phyloP scores from a whole-genome alignment of 2,888 invertebrate genomes.

The Tinea trinotella region DNA sequence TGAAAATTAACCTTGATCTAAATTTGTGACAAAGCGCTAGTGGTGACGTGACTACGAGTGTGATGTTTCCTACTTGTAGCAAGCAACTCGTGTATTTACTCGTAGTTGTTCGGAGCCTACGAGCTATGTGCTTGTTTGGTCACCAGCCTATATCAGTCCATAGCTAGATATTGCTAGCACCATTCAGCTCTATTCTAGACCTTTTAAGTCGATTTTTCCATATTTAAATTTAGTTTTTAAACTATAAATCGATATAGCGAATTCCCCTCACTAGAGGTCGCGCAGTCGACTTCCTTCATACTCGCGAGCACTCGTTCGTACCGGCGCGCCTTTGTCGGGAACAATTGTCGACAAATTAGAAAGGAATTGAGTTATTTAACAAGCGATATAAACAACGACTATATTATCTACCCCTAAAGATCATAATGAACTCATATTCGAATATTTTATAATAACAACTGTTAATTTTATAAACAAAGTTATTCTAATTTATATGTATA shows the following conservation, averaged over 20 bases:
- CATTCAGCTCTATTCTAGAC: too few species aligned
- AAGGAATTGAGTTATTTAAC: slow-evolving; percentile 72
- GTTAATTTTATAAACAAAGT: neutral
- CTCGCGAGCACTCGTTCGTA: slow-evolving; percentile 69
- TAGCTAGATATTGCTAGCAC: slow-evolving; percentile 20
- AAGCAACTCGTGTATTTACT: too few species aligned
- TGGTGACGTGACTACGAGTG: too few species aligned
- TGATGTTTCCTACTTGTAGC: too few species aligned
- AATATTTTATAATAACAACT: neutral
- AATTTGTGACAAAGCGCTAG: too few species aligned
- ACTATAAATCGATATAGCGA: slow-evolving; percentile 21
- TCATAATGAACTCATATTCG: slow-evolving; percentile 9
- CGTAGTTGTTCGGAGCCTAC: too few species aligned
- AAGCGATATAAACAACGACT: slow-evolving; percentile 17
- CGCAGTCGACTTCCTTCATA: slow-evolving; percentile 70
- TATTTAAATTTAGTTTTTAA: neutral
- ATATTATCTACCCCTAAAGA: slow-evolving; percentile 1
- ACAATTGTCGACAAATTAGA: slow-evolving; percentile 73
- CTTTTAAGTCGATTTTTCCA: neutral
- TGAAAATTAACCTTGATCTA: too few species aligned
- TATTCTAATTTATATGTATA: neutral
- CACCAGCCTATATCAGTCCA: too few species aligned
- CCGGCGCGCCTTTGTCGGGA: slow-evolving; percentile 64
- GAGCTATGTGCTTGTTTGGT: too few species aligned
- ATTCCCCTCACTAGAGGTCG: slow-evolving; percentile 41